Evolutionary conservation across 2,797 vertebrate species (phyloP).

Genomic region (Lepilemur septentrionalis): DNA sequence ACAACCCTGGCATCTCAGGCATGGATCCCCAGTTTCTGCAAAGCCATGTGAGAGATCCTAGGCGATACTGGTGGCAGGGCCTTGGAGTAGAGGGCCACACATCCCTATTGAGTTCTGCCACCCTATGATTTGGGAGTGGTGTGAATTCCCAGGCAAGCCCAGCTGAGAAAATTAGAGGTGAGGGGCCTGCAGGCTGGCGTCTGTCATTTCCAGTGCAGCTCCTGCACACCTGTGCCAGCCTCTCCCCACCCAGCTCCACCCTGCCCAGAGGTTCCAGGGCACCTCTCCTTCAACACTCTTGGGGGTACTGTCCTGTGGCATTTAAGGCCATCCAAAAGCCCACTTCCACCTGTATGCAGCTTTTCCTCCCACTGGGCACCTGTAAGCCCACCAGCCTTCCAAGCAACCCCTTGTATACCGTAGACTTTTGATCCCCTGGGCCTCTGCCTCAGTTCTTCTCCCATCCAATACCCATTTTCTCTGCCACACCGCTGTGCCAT

Average conservation of each 20-base stretch:
- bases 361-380: background rate
- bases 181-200: slow-evolving; percentile 3
- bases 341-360: background rate
- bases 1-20: background rate
- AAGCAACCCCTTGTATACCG: background rate
- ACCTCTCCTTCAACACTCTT: background rate
- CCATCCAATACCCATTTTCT: background rate
- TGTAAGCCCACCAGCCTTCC: background rate
- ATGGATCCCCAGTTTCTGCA: background rate
- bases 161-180: slow-evolving; percentile 43
- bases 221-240: background rate
- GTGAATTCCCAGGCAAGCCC: slow-evolving; percentile 28
- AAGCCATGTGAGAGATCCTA: background rate
- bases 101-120: background rate
- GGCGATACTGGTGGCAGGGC: background rate
- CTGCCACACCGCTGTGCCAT: background rate
- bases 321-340: background rate
- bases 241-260: background rate
- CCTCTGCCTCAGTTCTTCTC: background rate
- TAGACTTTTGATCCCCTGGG: background rate
- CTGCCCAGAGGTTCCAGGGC: background rate
- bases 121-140: slow-evolving; percentile 29
- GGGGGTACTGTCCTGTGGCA: background rate
- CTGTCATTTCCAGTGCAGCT: slow-evolving; percentile 34
- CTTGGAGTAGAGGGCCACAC: background rate